A percentile compares a stretch with the other conserved stretches of the same genome.
Evolutionary conservation across 1,140 invertebrate species (phyloP).

Genomic region (Parasteatoda tepidariorum): DNA sequence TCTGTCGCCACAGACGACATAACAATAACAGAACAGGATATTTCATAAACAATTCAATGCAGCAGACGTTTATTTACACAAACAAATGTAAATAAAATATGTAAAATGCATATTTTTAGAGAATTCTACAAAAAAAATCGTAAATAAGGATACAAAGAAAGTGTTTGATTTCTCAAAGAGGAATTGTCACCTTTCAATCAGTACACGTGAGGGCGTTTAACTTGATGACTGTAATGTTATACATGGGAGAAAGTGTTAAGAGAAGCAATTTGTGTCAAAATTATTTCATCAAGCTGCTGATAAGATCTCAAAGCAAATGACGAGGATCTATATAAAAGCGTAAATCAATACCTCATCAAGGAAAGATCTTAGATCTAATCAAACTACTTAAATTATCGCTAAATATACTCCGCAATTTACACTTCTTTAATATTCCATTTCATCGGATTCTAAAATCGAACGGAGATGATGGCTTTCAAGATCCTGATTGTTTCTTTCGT

Average conservation of each 20-base stretch:
- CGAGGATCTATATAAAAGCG: too few relatives aligned
- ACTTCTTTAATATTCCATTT: neutral
- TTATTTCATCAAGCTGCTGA: too few relatives aligned
- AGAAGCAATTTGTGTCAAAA: too few relatives aligned
- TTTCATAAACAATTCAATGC: neutral
- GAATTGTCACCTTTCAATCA: neutral
- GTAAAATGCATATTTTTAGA: neutral
- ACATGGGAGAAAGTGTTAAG: too few relatives aligned
- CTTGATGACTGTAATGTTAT: too few relatives aligned
- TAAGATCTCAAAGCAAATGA: too few relatives aligned
- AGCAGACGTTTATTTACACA: too few relatives aligned
- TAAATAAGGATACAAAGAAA: neutral
- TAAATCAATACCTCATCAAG: too few relatives aligned
- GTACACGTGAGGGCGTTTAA: neutral
- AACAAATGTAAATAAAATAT: neutral
- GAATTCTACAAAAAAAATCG: neutral
- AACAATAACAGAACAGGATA: neutral
- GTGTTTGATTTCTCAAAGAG: neutral
- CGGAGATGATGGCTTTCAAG: neutral
- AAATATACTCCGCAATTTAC: neutral
- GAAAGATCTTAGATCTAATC: neutral
- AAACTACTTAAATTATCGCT: neutral
- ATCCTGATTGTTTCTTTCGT: neutral
- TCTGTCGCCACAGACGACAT: neutral
- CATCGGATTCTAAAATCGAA: neutral